phyloP scores from a whole-genome alignment of 2,888 invertebrate species.

The Drosophila neoperkinsi region DNA sequence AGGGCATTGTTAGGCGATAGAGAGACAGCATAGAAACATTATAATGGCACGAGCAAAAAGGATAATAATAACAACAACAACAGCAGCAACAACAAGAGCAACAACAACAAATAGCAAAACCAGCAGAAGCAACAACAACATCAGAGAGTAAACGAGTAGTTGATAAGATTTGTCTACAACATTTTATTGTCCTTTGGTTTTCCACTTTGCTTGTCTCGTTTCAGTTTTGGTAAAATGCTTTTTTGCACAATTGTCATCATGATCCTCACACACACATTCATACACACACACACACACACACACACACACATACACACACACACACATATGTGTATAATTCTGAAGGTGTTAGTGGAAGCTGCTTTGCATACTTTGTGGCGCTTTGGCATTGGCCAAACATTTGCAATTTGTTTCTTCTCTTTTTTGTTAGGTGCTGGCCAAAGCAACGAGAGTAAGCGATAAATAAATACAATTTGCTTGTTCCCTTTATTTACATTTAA shows the following conservation, averaged over 20 bases:
- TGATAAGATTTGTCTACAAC: conserved; percentile 79
- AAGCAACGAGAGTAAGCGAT: conserved; percentile 76
- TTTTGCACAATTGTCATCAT: conserved; percentile 75
- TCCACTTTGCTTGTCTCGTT: conserved; percentile 69
- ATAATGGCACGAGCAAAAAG: conserved; percentile 49
- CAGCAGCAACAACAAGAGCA: neutral
- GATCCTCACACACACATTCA: conserved; percentile 55
- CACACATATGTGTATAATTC: conserved; percentile 1
- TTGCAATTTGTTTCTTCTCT: conserved; percentile 41
- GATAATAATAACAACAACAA: conserved; percentile 45
- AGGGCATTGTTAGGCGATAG: conserved; percentile 60
- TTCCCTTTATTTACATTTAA: conserved; percentile 72
- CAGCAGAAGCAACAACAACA: conserved; percentile 19
- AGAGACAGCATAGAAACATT: conserved; percentile 39
- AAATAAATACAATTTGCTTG: conserved; percentile 78
- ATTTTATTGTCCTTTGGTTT: conserved; percentile 76
- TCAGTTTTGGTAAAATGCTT: conserved; percentile 53
- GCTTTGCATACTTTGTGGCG: conserved; percentile 77
- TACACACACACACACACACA: conserved; percentile 14
- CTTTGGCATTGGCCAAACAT: conserved; percentile 71
- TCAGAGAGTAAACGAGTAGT: conserved; percentile 56
- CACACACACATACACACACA: conserved; percentile 14
- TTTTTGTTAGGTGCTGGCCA: conserved; percentile 45
- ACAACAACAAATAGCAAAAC: conserved; percentile 1
- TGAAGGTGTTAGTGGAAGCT: conserved; percentile 73